A percentile compares a stretch with the other conserved stretches of the same genome.
Evolutionary conservation across 2,797 vertebrate species (phyloP).

Genomic region (Setipinna tenuifilis): DNA sequence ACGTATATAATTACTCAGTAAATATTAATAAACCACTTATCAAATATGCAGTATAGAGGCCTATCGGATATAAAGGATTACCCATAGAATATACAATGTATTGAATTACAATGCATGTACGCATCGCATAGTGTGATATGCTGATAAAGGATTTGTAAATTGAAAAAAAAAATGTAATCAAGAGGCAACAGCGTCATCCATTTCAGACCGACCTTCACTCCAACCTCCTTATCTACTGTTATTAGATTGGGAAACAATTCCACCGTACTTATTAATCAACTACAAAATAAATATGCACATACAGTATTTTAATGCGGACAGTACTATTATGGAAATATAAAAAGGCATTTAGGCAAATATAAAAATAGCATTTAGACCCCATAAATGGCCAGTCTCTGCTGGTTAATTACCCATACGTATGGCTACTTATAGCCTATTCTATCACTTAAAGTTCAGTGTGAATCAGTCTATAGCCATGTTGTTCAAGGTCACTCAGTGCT

Average conservation of each 20-base stretch:
- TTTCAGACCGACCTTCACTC: no score
- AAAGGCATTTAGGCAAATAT: not conserved
- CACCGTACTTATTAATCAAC: not conserved
- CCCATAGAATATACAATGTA: not conserved
- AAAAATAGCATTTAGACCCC: no score
- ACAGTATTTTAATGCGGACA: not conserved
- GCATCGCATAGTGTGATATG: not conserved
- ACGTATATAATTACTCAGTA: not conserved
- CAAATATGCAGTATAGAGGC: not conserved
- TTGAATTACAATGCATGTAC: not conserved
- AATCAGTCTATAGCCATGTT: no score
- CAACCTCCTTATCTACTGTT: not conserved
- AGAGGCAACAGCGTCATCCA: not conserved
- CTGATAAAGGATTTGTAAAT: not conserved
- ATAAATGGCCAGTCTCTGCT: no score
- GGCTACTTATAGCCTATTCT: no score
- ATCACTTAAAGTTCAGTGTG: no score
- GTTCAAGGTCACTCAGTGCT: no score
- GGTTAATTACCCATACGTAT: no score
- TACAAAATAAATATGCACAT: not conserved
- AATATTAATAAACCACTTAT: not conserved
- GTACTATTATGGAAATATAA: not conserved
- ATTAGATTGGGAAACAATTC: not conserved
- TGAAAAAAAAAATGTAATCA: not conserved
- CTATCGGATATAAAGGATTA: not conserved